Evolutionary conservation across 2,888 invertebrate species (phyloP).

Genomic region (Ennomos fuscantarius): DNA sequence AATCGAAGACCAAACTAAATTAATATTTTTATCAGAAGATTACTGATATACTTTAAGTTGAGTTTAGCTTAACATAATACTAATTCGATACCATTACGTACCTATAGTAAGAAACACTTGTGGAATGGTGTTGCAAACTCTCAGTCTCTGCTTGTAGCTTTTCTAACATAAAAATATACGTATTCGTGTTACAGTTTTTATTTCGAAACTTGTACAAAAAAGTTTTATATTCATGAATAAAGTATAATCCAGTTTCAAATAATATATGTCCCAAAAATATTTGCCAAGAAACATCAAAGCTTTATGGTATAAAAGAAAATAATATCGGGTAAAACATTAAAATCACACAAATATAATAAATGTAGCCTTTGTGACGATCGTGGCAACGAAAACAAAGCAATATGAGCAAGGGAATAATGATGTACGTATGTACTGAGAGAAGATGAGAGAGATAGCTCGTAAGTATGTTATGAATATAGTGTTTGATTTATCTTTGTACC

Average conservation of each 20-base stretch:
- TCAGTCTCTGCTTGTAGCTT: too few relatives aligned
- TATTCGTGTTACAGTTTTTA: too few relatives aligned
- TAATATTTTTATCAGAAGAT: too few relatives aligned
- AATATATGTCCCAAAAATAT: slow-evolving; percentile 19
- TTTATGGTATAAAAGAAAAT: slow-evolving; percentile 43
- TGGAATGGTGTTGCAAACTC: too few relatives aligned
- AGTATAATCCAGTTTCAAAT: slow-evolving; percentile 16
- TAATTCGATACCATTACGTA: too few relatives aligned
- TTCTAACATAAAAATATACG: too few relatives aligned
- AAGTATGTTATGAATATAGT: too few relatives aligned
- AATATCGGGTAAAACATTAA: slow-evolving; percentile 43
- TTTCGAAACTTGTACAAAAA: slow-evolving; percentile 1
- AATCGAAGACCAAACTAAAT: too few relatives aligned
- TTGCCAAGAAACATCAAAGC: slow-evolving; percentile 40
- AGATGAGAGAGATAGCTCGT: not conserved
- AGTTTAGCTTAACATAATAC: too few relatives aligned
- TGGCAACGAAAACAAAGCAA: slow-evolving; percentile 45
- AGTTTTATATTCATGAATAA: not conserved
- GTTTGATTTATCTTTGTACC: too few relatives aligned
- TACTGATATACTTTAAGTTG: too few relatives aligned
- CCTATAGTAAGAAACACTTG: too few relatives aligned
- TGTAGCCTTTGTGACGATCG: slow-evolving; percentile 42
- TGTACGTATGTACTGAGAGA: slow-evolving; percentile 8
- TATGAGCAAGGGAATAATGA: slow-evolving; percentile 42
- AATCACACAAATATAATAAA: slow-evolving; percentile 44